Evolutionary conservation across 2,888 invertebrate genomes (phyloP), one percentile per base, ranked within the genome.

Genomic region (Ectemnius lituratus): DNA sequence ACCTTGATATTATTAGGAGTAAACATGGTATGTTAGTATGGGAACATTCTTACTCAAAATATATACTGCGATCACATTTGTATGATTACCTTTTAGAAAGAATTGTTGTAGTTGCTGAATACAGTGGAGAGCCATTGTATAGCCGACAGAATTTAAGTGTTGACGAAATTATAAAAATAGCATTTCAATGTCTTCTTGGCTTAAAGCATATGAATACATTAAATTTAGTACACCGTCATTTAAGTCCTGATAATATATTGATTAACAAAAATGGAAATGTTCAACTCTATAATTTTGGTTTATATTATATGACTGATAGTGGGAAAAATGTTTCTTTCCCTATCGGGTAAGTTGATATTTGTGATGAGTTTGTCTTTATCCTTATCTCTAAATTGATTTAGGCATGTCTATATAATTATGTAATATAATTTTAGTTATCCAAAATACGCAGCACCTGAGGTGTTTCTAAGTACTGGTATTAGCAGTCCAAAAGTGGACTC

Each of bases 261-360:
- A 88, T 98, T 49, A 95, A 96, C 87, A 92, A 92, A 59, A 92
- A 93, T 86, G 94, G 94, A 56, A 93, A 94, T 87, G 95, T 97
- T 0, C 97, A 98, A 88, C 90, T 99, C 47, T 97, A 97, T 85
- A 97, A 98, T 91, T 98, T 96, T 92, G 99, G 98, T n/a, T 91
- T 98, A 82, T 97, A 95, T 91, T 94, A 96, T 85, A 97, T 98
- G 96, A 98, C 98, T 16, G 95, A 95, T 83, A 93, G 93, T 88
- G 98, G 98, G 14, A 94, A 93, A 86, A 95, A 97, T 89, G 97
- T 99, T 1, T 94, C 96, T 14, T 98, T 99, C 93, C 98, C 98
- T 73, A 93, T 96, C 82, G 95, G 96, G 95, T 95, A 92, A 91
- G 67, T 77, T 61, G 37, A 16, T 16, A 4, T 71, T 69, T 61